Percentiles rank a stretch among this genome's conserved stretches.
phyloP scores from a whole-genome alignment of 2,888 invertebrate species.

The Archips crataeganus region DNA sequence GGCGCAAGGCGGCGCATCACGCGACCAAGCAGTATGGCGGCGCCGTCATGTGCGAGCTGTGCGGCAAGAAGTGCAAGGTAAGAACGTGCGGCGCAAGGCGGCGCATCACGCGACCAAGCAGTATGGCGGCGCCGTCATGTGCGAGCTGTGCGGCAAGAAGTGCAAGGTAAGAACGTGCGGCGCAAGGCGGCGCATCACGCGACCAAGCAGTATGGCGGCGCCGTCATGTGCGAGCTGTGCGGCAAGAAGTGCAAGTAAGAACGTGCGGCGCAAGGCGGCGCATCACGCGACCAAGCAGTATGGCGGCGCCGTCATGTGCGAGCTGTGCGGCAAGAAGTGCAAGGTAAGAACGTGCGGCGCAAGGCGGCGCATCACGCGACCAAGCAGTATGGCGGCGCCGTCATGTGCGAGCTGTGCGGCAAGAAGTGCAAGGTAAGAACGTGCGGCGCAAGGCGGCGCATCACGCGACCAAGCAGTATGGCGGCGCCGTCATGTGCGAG shows the following conservation, averaged over 20 bases:
- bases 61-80: constrained; percentile 33
- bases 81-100: constrained; percentile 21
- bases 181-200: constrained; percentile 26
- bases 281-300: constrained; percentile 21
- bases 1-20: constrained; percentile 25
- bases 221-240: constrained; percentile 41
- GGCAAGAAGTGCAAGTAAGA: constrained; percentile 29
- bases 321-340: constrained; percentile 38
- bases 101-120: constrained; percentile 21
- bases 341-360: constrained; percentile 15
- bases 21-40: constrained; percentile 21
- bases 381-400: constrained; percentile 18
- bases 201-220: constrained; percentile 17
- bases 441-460: constrained; percentile 23
- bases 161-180: constrained; percentile 21
- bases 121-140: constrained; percentile 28
- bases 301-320: constrained; percentile 35
- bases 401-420: constrained; percentile 42
- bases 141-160: constrained; percentile 40
- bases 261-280: constrained; percentile 20
- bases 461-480: constrained; percentile 21
- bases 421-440: constrained; percentile 22
- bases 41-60: constrained; percentile 39
- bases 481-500: constrained; percentile 37
- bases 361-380: constrained; percentile 26